Conservation (phyloP, 37 sponge, comb jelly and placozoan genomes). For the Bolinopsis microptera region DNA sequence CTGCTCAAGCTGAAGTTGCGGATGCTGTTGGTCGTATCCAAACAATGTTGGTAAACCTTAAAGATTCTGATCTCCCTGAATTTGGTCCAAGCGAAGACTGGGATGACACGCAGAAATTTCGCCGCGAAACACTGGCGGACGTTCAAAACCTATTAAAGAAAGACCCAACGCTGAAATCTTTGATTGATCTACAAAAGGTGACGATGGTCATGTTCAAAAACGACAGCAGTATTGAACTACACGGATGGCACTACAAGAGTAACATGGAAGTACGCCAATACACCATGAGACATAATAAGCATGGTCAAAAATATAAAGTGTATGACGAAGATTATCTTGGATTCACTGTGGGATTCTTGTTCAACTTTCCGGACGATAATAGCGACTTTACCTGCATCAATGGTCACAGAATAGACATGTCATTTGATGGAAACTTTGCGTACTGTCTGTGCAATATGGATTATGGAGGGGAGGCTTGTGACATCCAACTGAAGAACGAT, state of each 20-base stretch:
- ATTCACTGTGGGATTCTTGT: background rate
- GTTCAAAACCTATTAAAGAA: background rate
- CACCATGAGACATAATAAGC: too few species aligned
- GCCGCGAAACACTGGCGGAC: background rate
- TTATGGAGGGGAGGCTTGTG: background rate
- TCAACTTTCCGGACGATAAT: background rate
- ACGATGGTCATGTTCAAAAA: background rate
- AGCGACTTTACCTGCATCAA: background rate
- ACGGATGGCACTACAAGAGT: background rate
- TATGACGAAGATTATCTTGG: too few species aligned
- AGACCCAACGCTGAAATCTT: background rate
- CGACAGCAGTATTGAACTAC: background rate
- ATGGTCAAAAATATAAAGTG: too few species aligned
- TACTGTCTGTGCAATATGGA: slow-evolving; percentile 9
- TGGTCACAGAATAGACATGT: background rate
- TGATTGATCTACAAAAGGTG: background rate
- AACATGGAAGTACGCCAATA: slow-evolving; percentile 2
- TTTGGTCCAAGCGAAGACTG: background rate
- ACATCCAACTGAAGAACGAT: background rate
- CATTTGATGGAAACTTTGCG: background rate
- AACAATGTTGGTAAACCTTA: background rate
- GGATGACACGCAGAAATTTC: background rate
- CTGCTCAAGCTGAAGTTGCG: background rate
- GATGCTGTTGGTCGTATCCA: background rate
- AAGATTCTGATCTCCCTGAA: background rate